Conservation (phyloP, 2,113 vertebrate species). For the Leucoraja erinaceus region DNA sequence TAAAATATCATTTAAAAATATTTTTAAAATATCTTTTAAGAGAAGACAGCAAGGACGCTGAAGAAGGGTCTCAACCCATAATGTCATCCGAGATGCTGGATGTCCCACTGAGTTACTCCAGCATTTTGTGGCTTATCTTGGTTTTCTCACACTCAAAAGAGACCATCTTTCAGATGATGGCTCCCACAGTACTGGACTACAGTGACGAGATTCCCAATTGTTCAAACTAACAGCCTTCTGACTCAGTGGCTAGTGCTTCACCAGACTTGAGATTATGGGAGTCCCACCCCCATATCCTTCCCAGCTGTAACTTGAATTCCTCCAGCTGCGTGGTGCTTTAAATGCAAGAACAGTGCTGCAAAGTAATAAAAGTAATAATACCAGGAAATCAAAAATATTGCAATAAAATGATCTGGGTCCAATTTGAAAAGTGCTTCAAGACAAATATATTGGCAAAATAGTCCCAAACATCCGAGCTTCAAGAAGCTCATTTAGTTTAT, state of each 20-base stretch:
- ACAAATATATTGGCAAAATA: not conserved
- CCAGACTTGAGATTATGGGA: not conserved
- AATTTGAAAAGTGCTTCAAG: not conserved
- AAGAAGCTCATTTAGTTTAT: not conserved
- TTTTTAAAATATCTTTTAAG: not conserved
- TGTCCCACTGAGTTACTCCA: too few relatives aligned
- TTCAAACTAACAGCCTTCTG: not conserved
- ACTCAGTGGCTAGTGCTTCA: not conserved
- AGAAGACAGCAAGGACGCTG: not conserved
- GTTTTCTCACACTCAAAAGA: not conserved
- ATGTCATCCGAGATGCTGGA: too few relatives aligned
- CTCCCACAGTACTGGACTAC: not conserved
- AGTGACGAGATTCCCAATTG: not conserved
- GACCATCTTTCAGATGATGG: not conserved
- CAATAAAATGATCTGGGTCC: not conserved
- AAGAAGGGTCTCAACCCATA: too few relatives aligned
- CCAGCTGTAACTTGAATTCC: not conserved
- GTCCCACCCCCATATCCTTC: not conserved
- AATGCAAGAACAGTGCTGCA: not conserved
- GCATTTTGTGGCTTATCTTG: too few relatives aligned
- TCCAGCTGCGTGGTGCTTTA: not conserved
- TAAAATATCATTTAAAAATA: not conserved
- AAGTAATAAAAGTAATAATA: not conserved
- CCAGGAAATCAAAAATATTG: conserved; percentile 1
- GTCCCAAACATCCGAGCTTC: not conserved